Evolutionary conservation across 2,113 vertebrate species (phyloP).

Genomic region (Herpailurus yagouaroundi): DNA sequence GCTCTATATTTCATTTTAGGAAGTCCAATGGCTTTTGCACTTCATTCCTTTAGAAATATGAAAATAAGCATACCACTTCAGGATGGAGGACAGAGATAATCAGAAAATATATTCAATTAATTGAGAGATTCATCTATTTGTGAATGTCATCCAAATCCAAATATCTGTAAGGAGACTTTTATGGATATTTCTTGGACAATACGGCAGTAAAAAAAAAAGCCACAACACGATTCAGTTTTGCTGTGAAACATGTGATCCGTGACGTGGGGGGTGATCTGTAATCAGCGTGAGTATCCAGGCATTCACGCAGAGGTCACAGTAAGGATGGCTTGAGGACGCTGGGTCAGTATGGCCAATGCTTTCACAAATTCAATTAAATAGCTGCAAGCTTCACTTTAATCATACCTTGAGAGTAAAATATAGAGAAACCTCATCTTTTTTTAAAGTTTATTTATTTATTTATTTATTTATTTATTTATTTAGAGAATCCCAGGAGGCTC

Average conservation of each 20-base stretch:
- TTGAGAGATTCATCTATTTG: not conserved
- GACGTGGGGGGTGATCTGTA: not conserved
- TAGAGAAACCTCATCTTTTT: conserved; percentile 43
- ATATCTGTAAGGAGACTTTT: conserved; percentile 28
- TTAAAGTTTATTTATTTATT: too few relatives aligned
- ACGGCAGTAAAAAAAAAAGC: not conserved
- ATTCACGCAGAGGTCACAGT: conserved; percentile 25
- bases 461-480: too few relatives aligned
- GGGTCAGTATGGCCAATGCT: not conserved
- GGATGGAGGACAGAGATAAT: not conserved
- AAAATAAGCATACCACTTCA: not conserved
- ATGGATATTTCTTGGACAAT: not conserved
- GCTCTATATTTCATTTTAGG: not conserved
- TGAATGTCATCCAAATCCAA: conserved; percentile 10
- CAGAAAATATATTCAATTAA: conserved; percentile 21
- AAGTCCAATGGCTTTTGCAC: not conserved
- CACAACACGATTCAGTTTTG: not conserved
- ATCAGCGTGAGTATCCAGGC: not conserved
- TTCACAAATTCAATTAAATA: conserved; percentile 72
- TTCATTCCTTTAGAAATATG: not conserved
- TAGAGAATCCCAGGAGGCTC: too few relatives aligned
- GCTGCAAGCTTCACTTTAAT: conserved; percentile 32
- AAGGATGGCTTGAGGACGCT: not conserved
- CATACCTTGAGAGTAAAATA: conserved; percentile 42
- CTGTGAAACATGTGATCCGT: not conserved